Base-by-base conservation (phyloP, 2,888 invertebrate genomes). In the Chelonus formosanus region DNA sequence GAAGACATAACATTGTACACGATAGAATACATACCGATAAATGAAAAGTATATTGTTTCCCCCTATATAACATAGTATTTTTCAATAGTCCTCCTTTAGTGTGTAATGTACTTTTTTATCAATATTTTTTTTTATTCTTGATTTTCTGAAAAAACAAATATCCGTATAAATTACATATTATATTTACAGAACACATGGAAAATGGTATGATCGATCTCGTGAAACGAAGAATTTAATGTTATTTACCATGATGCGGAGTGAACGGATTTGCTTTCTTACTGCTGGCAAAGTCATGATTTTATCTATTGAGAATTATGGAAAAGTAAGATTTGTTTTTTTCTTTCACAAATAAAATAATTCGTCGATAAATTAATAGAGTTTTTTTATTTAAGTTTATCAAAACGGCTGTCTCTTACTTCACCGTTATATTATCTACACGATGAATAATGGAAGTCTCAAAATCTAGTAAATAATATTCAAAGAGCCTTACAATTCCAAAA, bases 281-380 rank as follows among this genome's bases (percentile, higher is more conserved):
- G n/a, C n/a, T n/a, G n/a, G n/a, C n/a, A n/a, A n/a, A n/a, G n/a
- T n/a, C n/a, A n/a, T n/a, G n/a, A n/a, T n/a, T n/a, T 44, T 70
- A 32, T 67, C 66, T 31, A 44, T 70, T 35, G 60, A 68, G 10
- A 68, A 44, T 6, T 70, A 68, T 43, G 48, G 36, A 3, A 20
- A 45, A 62, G 68, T 68, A 55, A 68, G 61, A 8, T 32, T 8
- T 48, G 2, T 7, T 8, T 10, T 7, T 10, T 36, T 40, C n/a
- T n/a, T n/a, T n/a, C n/a, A 5, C 4, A 7, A 44, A 7, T 44
- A 7, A 7, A 3, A n/a, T 7, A 5, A 3, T 8, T 5, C n/a
- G 5, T 3, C 5, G n/a, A 3, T 48, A 1, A 20, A 20, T 20
- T 20, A 20, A 20, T n/a, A n/a, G n/a, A 3, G 6, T 48, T n/a